These are phyloP conservation scores for Thalassaphorura encarpata DNA, from an alignment of 1,140 invertebrate genomes.

Conservation along the genomic window DNA sequence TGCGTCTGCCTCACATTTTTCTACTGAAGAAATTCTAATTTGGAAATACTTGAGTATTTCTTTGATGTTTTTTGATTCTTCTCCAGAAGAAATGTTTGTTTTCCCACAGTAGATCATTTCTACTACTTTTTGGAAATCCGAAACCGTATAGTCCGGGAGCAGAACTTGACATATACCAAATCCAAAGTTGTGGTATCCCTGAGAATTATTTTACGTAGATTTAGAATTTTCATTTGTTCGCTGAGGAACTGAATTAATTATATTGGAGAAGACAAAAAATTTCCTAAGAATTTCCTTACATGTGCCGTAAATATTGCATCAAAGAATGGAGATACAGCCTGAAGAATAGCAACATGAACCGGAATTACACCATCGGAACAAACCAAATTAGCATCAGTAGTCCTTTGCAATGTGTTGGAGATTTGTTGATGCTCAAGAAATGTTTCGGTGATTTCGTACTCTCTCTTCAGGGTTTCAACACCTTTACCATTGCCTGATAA, in stretches of 20 bases:
- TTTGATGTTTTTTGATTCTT: not conserved
- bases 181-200: too few species aligned
- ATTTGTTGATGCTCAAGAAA: slow-evolving; percentile 4
- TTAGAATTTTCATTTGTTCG: too few species aligned
- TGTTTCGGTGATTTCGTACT: not conserved
- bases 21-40: too few species aligned
- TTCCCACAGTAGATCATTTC: slow-evolving; percentile 1
- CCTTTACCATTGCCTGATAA: too few species aligned
- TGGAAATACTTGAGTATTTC: not conserved
- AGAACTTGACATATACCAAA: too few species aligned
- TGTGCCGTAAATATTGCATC: slow-evolving; percentile 2
- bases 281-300: not conserved
- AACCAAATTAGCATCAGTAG: slow-evolving; percentile 8
- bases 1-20: too few species aligned
- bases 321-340: slow-evolving; percentile 8
- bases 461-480: not conserved
- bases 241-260: too few species aligned
- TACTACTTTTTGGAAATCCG: not conserved
- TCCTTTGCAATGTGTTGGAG: not conserved
- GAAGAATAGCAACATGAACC: slow-evolving; percentile 6
- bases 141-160: not conserved
- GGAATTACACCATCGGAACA: slow-evolving; percentile 17
- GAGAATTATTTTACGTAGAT: too few species aligned
- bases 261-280: not conserved
- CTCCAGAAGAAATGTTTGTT: not conserved